Percentiles rank a stretch among this genome's conserved stretches.
phyloP scores from a whole-genome alignment of 2,113 vertebrate species.

The Alethe diademata region DNA sequence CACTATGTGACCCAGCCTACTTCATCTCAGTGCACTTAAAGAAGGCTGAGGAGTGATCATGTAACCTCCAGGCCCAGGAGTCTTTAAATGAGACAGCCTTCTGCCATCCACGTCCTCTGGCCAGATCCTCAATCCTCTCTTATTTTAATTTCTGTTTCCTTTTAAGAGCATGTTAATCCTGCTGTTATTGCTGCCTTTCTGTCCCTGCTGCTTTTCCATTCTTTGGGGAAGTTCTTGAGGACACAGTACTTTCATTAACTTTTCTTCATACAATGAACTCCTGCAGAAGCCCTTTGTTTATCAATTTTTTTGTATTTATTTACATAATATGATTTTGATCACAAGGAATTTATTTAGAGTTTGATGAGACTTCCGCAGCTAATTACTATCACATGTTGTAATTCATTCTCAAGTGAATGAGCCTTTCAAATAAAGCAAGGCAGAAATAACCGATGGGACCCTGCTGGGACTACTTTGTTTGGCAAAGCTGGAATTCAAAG shows the following conservation, averaged over 20 bases:
- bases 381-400: not conserved
- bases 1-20: not conserved
- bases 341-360: not conserved
- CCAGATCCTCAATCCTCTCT: not conserved
- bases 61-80: not conserved
- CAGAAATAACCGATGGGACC: not conserved
- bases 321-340: not conserved
- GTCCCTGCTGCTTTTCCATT: not conserved
- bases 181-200: not conserved
- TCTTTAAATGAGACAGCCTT: not conserved
- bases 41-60: not conserved
- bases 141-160: not conserved
- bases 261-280: not conserved
- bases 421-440: not conserved
- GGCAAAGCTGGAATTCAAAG: not conserved
- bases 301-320: conserved; percentile 11
- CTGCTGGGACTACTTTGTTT: not conserved
- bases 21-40: not conserved
- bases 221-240: not conserved
- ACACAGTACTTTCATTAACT: not conserved
- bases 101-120: not conserved
- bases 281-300: not conserved
- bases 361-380: not conserved
- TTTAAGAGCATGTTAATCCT: not conserved
- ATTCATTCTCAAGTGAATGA: not conserved